Evolutionary conservation across 2,888 invertebrate genomes (phyloP), one percentile per base, ranked within the genome.

Genomic region (Ariolimax columbianus): DNA sequence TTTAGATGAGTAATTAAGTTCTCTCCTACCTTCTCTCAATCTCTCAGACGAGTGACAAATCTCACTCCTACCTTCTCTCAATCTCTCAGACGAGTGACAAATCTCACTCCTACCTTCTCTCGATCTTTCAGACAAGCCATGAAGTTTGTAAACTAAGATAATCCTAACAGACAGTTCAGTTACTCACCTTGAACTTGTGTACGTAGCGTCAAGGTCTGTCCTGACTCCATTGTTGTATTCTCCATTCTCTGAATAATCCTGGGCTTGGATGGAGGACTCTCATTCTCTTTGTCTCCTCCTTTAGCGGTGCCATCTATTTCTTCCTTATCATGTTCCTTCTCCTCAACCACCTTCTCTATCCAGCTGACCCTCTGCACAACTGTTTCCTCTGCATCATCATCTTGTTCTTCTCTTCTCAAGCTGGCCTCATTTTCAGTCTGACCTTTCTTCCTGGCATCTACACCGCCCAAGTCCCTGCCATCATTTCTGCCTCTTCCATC

Each of bases 171-270:
- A 30, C 9, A 7, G 43, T 9, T 38, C 36, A 43, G 14, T 47
- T 11, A 78, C 86, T 88, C 47, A 88, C 88, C 88, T 84, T 84
- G 77, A 77, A 88, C 87, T 78, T 84, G 83, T 19, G 88, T 86
- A 17, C 40, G 63, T 17, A 88, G 84, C n/a, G 82, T 84, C 77
- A 88, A 79, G 33, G 87, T 86, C 77, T 86, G 84, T 33, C 87
- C 88, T 38, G 85, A 36, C 63, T 87, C 81, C 17, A 88, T 79
- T 36, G 75, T 80, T 1, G 86, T 83, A 75, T 88, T 84, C 33
- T 88, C 87, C 59, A 55, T 47, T 38, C 26, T 72, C 19, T 72
- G 36, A 0, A 77, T 33, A n/a, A 86, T n/a, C n/a, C 47, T 75
- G 43, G 77, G 70, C 79, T 47, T 40, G 47, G 81, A 55, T 14